Percentiles rank a stretch among this genome's conserved stretches.
Conservation (phyloP, 1,140 invertebrate species). For the Leptinotarsa lineolata region DNA sequence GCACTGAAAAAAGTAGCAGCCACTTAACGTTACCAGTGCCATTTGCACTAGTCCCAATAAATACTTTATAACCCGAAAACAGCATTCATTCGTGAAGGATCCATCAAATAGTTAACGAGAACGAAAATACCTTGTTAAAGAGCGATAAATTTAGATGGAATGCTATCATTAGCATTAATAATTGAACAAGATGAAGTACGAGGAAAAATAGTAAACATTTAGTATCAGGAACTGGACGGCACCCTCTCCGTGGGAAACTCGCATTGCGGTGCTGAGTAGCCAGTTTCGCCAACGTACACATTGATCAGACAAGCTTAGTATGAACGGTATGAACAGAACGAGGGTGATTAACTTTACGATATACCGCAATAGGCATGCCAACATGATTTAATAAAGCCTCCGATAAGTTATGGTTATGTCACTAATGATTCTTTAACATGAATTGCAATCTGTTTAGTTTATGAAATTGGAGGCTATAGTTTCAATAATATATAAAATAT, state of each 20-base stretch:
- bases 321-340: slow-evolving; percentile 23
- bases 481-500: neutral
- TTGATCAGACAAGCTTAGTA: neutral
- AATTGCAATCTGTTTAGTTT: neutral
- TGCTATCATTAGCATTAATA: slow-evolving; percentile 11
- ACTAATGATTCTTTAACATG: slow-evolving; percentile 26
- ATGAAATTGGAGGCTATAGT: slow-evolving; percentile 1
- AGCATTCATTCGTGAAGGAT: neutral
- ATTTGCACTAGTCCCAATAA: neutral
- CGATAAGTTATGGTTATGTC: slow-evolving; percentile 25
- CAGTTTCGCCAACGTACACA: neutral
- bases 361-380: slow-evolving; percentile 26
- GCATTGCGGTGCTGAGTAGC: slow-evolving; percentile 21
- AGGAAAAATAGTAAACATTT: slow-evolving; percentile 14
- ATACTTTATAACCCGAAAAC: neutral
- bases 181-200: neutral
- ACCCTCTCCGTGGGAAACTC: slow-evolving; percentile 26
- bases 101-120: neutral
- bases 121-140: neutral
- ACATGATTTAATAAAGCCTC: slow-evolving; percentile 27
- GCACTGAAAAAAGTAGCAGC: no score
- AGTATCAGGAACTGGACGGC: slow-evolving; percentile 30
- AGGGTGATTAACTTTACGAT: slow-evolving; percentile 24
- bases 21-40: neutral
- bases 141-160: slow-evolving; percentile 5